Percentiles rank a stretch among this genome's conserved stretches.
phyloP scores from a whole-genome alignment of 2,888 invertebrate genomes.

The Helobdella robusta region DNA sequence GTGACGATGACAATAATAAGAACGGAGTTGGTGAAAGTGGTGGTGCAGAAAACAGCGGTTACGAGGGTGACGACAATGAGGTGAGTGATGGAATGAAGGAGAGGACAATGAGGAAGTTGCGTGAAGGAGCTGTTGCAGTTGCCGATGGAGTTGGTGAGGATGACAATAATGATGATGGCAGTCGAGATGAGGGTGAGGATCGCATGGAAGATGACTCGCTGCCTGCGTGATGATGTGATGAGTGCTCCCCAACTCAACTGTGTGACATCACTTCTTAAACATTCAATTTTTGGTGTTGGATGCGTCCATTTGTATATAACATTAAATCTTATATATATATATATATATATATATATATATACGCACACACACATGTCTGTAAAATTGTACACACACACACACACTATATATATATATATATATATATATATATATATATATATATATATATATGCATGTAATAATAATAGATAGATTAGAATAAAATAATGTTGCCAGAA shows the following conservation, averaged over 20 bases:
- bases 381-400: not conserved
- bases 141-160: not conserved
- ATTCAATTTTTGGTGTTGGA: not conserved
- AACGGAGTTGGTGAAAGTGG: not conserved
- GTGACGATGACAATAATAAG: not conserved
- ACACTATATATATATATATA: conserved; percentile 1
- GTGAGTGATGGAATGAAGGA: not conserved
- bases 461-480: no score
- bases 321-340: not conserved
- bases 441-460: no score
- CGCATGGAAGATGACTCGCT: no score
- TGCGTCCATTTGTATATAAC: not conserved
- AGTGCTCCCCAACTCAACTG: no score
- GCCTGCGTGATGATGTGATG: no score
- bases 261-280: not conserved
- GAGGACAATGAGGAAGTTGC: not conserved
- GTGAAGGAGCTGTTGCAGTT: not conserved
- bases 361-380: not conserved
- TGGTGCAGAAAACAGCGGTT: not conserved
- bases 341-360: conserved; percentile 1
- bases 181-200: no score
- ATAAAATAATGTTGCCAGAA: no score
- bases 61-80: not conserved
- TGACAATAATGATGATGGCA: no score
- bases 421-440: no score